Evolutionary conservation across 2,888 invertebrate species (phyloP).

Genomic region (Platycheirus albimanus): DNA sequence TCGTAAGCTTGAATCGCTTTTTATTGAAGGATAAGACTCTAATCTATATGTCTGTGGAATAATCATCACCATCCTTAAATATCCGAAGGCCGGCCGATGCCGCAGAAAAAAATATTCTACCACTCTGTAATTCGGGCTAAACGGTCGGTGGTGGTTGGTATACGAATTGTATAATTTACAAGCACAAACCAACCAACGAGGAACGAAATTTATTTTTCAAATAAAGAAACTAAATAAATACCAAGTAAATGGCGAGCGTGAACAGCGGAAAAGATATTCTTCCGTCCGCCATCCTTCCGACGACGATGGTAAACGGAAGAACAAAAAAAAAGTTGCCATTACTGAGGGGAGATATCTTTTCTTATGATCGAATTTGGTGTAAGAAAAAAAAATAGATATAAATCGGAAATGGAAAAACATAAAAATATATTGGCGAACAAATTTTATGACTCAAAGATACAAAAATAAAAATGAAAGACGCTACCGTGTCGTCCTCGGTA

Average conservation of each 20-base stretch:
- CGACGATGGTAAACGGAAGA: constrained; percentile 22
- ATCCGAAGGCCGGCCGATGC: neutral
- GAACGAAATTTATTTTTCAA: constrained; percentile 38
- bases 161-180: constrained; percentile 36
- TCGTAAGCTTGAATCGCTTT: constrained; percentile 41
- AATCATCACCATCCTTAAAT: neutral
- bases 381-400: constrained; percentile 35
- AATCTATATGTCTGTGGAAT: constrained; percentile 16
- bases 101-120: neutral
- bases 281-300: constrained; percentile 9
- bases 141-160: neutral
- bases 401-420: constrained; percentile 72
- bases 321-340: constrained; percentile 41
- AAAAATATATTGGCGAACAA: constrained; percentile 70
- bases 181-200: neutral
- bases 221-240: constrained; percentile 53
- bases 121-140: neutral
- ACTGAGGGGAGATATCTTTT: constrained; percentile 29
- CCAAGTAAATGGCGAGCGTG: constrained; percentile 41
- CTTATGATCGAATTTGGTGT: constrained; percentile 45
- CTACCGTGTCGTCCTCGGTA: neutral
- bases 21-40: constrained; percentile 21
- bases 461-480: constrained; percentile 58
- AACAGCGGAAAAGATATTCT: constrained; percentile 62
- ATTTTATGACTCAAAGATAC: constrained; percentile 60